These are phyloP conservation scores for Epistrophella euchroma DNA, from an alignment of 2,888 invertebrate species.

Conservation along the genomic window DNA sequence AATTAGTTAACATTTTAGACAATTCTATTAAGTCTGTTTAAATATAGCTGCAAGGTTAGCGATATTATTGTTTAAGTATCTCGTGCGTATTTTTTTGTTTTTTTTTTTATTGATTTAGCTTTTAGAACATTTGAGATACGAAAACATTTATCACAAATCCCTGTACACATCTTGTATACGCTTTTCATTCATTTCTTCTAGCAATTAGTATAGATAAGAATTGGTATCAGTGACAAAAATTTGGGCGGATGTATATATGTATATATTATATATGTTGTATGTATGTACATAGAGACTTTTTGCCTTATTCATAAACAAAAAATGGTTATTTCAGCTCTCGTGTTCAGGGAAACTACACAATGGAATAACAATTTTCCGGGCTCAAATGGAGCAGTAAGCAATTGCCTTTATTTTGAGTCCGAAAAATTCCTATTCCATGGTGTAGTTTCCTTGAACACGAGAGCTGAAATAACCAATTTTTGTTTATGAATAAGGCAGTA, in stretches of 20 bases:
- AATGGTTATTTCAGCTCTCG: no score
- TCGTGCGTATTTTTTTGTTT: constrained; percentile 9
- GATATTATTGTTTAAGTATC: neutral
- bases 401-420: no score
- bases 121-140: neutral
- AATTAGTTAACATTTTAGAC: constrained; percentile 8
- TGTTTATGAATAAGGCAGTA: no score
- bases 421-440: no score
- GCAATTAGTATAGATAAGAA: constrained; percentile 1
- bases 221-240: neutral
- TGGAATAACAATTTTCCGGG: no score
- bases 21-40: constrained; percentile 2
- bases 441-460: no score
- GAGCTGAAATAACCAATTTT: no score
- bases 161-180: neutral
- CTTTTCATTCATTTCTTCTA: constrained; percentile 9
- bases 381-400: no score
- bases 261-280: no score
- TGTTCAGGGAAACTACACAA: no score
- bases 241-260: neutral
- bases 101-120: constrained; percentile 9
- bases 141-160: neutral
- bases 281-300: no score
- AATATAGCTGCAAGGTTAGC: constrained; percentile 5
- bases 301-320: no score